Evolutionary conservation across 2,113 vertebrate genomes (phyloP), one percentile per base, ranked within the genome.

Genomic region (Tachysurus fulvidraco): DNA sequence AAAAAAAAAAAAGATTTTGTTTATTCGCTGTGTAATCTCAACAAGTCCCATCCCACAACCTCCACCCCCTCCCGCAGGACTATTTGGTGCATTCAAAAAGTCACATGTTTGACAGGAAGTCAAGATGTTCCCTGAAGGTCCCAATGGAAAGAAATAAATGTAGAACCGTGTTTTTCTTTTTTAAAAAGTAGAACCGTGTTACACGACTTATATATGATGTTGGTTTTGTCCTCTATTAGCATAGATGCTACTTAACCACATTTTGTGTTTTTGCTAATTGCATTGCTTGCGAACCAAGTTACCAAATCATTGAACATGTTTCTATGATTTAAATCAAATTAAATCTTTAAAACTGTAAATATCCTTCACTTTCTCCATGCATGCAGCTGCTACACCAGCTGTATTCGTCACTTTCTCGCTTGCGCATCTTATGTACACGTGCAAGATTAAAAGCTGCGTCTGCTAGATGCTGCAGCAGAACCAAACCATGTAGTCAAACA

Each of bases 331-430:
- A 36, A 36, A 36, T 36, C 1, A 84, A 54, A n/a, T 64, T 81
- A 80, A 55, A 55, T 14, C 13, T 55, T 55, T 88, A 13, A 36
- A 21, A 88, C 83, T 65, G 76, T 14, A 55, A 57, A 36, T 36
- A 36, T 36, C 36, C 36, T 36, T 36, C 36, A 1, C 5, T 57
- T 57, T 57, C 5, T 17, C 14, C 14, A 57, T 19, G 16, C 55
- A 57, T 12, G 60, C 25, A n/a, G 62, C 25, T 64, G 62, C 62
- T n/a, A 64, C 62, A 4, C 30, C 4, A 30, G 28, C 65, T 7
- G 13, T 1, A 67, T 30, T 16, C 4, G 7, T 67, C 14, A 28
- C 25, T 65, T 65, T 13, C 25, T 65, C 10, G 28, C 65, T 67
- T 17, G 65, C 2, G 13, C 7, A 36, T 67, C 65, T 67, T 67